Evolutionary conservation across 2,888 invertebrate genomes (phyloP).

Genomic region (Gerris lacustris): DNA sequence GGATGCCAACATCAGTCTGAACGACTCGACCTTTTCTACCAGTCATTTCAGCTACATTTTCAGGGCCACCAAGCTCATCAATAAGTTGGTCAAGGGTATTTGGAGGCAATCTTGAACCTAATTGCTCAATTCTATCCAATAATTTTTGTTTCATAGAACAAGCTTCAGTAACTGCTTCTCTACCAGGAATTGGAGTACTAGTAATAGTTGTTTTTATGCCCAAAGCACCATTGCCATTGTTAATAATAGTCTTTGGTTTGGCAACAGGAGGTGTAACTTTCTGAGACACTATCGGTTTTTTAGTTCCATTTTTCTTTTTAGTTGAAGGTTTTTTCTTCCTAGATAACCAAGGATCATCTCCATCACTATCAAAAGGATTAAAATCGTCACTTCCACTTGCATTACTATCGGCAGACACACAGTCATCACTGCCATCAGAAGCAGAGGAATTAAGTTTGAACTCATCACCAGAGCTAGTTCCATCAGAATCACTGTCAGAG

Average conservation of each 20-base stretch:
- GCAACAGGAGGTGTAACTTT: slow-evolving; percentile 40
- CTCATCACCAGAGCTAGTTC: slow-evolving; percentile 40
- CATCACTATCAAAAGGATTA: slow-evolving; percentile 80
- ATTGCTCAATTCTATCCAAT: slow-evolving; percentile 64
- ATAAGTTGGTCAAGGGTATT: slow-evolving; percentile 97
- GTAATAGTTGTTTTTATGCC: slow-evolving; percentile 38
- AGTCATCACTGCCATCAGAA: slow-evolving; percentile 32
- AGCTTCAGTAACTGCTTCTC: slow-evolving; percentile 75
- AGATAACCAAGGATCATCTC: slow-evolving; percentile 70
- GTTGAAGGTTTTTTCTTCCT: slow-evolving; percentile 49
- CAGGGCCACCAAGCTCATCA: slow-evolving; percentile 93
- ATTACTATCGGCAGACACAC: slow-evolving; percentile 45
- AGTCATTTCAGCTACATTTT: slow-evolving; percentile 99
- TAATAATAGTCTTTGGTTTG: slow-evolving; percentile 15
- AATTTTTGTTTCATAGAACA: slow-evolving; percentile 87
- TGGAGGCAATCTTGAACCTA: slow-evolving; percentile 80
- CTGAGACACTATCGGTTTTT: slow-evolving; percentile 53
- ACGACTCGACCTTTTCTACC: slow-evolving; percentile 88
- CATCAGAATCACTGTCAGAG: slow-evolving; percentile 44
- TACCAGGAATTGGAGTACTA: slow-evolving; percentile 41
- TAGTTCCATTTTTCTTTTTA: slow-evolving; percentile 37
- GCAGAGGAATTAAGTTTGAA: slow-evolving; percentile 42
- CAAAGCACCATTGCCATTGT: slow-evolving; percentile 15
- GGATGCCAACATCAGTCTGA: slow-evolving; percentile 78
- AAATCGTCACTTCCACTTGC: slow-evolving; percentile 66